Conservation (phyloP, 2,797 vertebrate species). For the Trichosurus vulpecula region DNA sequence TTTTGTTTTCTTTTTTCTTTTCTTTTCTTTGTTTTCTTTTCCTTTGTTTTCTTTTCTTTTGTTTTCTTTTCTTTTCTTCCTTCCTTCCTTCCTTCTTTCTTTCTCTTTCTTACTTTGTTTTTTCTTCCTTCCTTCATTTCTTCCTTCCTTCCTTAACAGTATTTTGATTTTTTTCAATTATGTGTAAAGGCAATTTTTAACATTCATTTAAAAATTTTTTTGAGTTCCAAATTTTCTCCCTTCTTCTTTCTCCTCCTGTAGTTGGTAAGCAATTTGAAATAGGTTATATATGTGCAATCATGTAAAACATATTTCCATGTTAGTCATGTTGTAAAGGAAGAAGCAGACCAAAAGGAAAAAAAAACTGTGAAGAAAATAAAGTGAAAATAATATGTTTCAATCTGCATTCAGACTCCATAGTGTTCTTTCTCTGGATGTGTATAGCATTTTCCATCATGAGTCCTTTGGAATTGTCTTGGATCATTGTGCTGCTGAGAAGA, state of each 20-base stretch:
- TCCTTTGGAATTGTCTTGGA: neutral
- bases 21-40: no score
- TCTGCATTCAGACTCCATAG: neutral
- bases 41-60: no score
- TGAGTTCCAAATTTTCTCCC: neutral
- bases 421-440: neutral
- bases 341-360: neutral
- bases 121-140: no score
- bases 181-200: neutral
- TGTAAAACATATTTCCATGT: neutral
- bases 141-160: no score
- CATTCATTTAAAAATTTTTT: neutral
- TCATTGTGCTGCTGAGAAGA: no score
- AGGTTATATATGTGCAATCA: neutral
- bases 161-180: neutral
- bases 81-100: no score
- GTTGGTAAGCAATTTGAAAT: neutral
- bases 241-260: neutral
- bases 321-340: neutral
- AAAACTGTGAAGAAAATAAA: neutral
- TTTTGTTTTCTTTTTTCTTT: neutral
- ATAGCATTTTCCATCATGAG: neutral
- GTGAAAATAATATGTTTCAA: neutral
- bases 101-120: no score
- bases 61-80: neutral